These are phyloP conservation scores for Tinamus guttatus DNA, from an alignment of 2,113 vertebrate genomes.

Conservation along the genomic window DNA sequence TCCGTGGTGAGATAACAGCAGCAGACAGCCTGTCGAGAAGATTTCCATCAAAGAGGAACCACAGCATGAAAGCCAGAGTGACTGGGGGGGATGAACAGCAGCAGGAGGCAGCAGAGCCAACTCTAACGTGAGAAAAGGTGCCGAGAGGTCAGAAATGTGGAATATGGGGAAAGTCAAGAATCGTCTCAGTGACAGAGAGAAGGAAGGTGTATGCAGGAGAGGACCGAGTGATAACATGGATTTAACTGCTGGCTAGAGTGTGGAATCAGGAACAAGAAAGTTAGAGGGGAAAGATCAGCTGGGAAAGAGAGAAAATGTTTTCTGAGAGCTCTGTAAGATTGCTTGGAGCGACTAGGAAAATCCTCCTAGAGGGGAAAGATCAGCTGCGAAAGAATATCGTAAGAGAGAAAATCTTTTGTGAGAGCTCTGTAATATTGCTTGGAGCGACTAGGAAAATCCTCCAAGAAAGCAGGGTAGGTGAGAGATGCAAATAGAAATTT, in stretches of 20 bases:
- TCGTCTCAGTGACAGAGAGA: neutral
- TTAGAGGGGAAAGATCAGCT: neutral
- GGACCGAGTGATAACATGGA: neutral
- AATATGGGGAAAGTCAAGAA: neutral
- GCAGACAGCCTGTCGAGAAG: neutral
- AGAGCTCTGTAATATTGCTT: neutral
- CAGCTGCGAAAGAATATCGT: neutral
- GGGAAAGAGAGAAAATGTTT: conserved; percentile 19
- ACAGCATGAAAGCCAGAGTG: neutral
- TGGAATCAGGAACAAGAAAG: neutral
- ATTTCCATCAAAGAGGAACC: neutral
- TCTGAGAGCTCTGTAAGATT: neutral
- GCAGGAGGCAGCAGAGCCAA: neutral
- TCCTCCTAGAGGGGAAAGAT: too few species aligned
- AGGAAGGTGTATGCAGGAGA: neutral
- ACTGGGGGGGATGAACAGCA: neutral
- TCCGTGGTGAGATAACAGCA: neutral
- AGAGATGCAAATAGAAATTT: neutral
- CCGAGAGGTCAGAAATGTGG: conserved; percentile 10
- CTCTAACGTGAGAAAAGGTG: neutral
- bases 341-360: neutral
- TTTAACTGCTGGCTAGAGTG: neutral
- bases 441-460: neutral
- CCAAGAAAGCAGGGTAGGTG: neutral
- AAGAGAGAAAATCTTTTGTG: conserved; percentile 25